Evolutionary conservation across 2,113 vertebrate genomes (phyloP).

Genomic region (Alligator mississippiensis): DNA sequence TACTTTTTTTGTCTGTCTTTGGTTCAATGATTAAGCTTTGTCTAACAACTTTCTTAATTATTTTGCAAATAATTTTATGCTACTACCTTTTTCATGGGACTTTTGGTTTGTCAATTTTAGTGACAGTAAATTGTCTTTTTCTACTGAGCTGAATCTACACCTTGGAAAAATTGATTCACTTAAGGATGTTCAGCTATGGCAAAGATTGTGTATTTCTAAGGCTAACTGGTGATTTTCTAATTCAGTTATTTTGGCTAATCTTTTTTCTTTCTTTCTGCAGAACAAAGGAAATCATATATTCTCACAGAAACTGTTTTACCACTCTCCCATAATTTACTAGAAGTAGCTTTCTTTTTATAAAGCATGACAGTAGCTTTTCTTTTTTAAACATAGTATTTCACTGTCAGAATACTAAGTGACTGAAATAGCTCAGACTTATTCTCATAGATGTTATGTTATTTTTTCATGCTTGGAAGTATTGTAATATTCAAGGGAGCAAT

Average conservation of each 20-base stretch:
- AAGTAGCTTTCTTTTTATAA: constrained; percentile 32
- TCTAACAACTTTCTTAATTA: background rate
- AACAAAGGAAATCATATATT: constrained; percentile 12
- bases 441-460: constrained; percentile 8
- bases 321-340: constrained; percentile 2
- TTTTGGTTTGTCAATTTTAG: background rate
- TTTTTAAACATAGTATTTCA: constrained; percentile 55
- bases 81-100: background rate
- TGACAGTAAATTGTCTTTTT: background rate
- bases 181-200: background rate
- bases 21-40: background rate
- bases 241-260: background rate
- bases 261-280: constrained; percentile 6
- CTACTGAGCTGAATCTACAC: background rate
- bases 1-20: background rate
- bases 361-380: constrained; percentile 18
- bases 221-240: background rate
- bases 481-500: constrained; percentile 64
- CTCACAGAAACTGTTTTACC: background rate
- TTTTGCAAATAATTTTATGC: background rate
- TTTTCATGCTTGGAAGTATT: constrained; percentile 42
- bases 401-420: constrained; percentile 44
- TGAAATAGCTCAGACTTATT: constrained; percentile 42
- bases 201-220: constrained; percentile 1
- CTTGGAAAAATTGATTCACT: background rate